Percentiles rank a stretch among this genome's conserved stretches.
Conservation (phyloP, 2,797 vertebrate species). For the Aselliscus stoliczkanus region DNA sequence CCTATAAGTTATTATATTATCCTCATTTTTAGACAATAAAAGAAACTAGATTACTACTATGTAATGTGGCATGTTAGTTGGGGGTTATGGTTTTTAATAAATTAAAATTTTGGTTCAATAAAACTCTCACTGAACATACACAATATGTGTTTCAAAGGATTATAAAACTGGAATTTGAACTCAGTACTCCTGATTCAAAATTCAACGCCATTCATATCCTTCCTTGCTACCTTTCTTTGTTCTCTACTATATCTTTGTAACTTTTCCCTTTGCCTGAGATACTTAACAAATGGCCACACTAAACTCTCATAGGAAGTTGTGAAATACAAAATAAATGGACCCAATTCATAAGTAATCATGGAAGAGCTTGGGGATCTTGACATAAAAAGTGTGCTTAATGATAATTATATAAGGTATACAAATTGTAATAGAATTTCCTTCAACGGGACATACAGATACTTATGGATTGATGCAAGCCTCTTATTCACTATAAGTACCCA, state of each 20-base stretch:
- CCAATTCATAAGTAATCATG: neutral
- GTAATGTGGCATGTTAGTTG: neutral
- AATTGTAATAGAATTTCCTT: neutral
- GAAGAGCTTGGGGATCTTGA: neutral
- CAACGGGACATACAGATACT: neutral
- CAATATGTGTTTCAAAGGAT: neutral
- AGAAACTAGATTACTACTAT: neutral
- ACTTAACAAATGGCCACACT: neutral
- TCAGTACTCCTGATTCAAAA: neutral
- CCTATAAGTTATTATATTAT: neutral
- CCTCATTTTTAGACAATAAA: neutral
- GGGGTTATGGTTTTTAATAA: neutral
- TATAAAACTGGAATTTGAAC: neutral
- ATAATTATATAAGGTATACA: neutral
- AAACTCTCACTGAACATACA: neutral
- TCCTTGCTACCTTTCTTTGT: neutral
- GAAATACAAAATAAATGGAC: slow-evolving; percentile 7
- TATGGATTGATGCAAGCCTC: neutral
- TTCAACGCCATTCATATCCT: neutral
- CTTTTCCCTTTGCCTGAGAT: neutral
- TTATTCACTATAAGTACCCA: neutral
- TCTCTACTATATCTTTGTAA: neutral
- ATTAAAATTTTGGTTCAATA: neutral
- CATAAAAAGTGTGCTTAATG: neutral
- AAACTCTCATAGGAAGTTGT: neutral